Base-by-base conservation (phyloP, 2,113 vertebrate species). In the Hemibagrus wyckioides region DNA sequence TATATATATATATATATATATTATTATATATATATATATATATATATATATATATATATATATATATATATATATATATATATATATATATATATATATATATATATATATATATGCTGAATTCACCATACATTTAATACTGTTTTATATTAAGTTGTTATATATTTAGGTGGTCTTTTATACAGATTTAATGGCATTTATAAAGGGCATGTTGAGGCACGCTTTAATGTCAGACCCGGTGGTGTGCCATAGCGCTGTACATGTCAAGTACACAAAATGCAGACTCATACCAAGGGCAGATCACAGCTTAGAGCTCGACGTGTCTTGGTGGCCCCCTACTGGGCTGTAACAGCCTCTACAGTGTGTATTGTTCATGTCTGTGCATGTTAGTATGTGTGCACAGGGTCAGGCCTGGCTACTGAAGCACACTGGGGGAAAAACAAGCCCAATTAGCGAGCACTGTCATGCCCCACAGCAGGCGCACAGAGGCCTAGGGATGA, bases 391-490 rank as follows among this genome's bases (percentile, higher is more conserved):
- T 50, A 9, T 50, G 8, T 33, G 61, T 30, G 23, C 59, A 36
- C 15, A 13, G 61, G 61, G 57, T 83, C 59, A 48, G 21, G 39
- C 81, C 81, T 52, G 82, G 44, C 67, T 73, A 80, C 63, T 50
- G 54, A 84, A 71, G 50, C 80, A 76, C 83, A 57, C 69, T 19
- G 41, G 82, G n/a, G 85, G 87, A 79, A 77, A 44, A 67, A 56
- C 82, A 82, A 80, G 83, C 63, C 88, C 85, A 85, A 89, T 87
- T 89, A 89, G 33, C 57, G 4, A 25, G 57, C 73, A 36, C 84
- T 50, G 77, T 56, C 2, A 3, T 59, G 61, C 80, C 57, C 86
- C 56, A 52, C n/a, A 52, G 80, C 41, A 54, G 71, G 28, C 77
- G 6, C 39, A 52, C 2, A 71, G 76, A 80, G 69, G 59, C 59